Evolutionary conservation across 2,888 invertebrate genomes (phyloP), one percentile per base, ranked within the genome.

Genomic region (Ctenicera cuprea): DNA sequence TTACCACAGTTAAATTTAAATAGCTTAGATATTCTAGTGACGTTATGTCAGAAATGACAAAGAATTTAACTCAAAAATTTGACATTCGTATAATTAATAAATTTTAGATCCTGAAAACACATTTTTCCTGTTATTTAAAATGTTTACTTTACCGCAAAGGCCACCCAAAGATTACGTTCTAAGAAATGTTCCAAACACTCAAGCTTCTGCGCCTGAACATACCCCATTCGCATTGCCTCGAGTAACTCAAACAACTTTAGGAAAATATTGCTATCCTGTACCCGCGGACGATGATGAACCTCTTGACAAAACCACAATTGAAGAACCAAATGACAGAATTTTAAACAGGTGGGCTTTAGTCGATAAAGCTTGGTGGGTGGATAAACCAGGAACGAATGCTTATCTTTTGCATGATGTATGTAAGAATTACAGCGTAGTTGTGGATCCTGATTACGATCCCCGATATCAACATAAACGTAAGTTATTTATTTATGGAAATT

Each of bases 351-450:
- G 90, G 90, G 87, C 89, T 5, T 77, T 83, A 11, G 86, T 83
- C 30, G 89, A 88, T 41, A 89, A 88, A 77, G 90, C 89, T 0
- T 88, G 87, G 75, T 91, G 90, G 90, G 89, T 91, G 0, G 88
- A 88, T 79, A 88, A 88, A 78, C 90, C 90, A 2, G 90, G 90
- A 0, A 82, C 85, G 22, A 89, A 91, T 78, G 90, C 89, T 5
- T 89, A 89, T 71, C 87, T 87, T 0, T 81, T 91, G 1, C 88
- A 90, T 70, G 89, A 90, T 26, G 87, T 90, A 0, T 88, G 84
- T 78, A 85, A 87, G 73, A 86, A 85, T 43, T 89, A 87, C 76
- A 87, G 86, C 3, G 77, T 80, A 5, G 68, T 75, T 30, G 77
- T 77, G 3, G 77, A 80, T 16, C 70, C 75, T 5, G 81, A 77